Evolutionary conservation across 2,797 vertebrate genomes (phyloP), one percentile per base, ranked within the genome.

Genomic region (Sorex maritimensis): DNA sequence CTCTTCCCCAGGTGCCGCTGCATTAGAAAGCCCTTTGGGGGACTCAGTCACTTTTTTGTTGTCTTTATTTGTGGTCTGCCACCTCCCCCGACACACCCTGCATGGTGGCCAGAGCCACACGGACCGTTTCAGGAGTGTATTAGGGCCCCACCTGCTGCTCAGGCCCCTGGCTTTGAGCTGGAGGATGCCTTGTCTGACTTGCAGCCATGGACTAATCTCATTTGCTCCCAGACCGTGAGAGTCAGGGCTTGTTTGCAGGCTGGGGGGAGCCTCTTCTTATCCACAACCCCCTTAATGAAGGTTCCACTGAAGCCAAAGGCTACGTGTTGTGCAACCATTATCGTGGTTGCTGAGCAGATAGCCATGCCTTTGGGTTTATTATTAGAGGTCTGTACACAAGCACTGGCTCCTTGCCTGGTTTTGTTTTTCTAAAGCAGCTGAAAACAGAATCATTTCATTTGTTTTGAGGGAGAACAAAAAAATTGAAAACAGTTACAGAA

Each of bases 391-490:
- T 88, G 65, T 49, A 86, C 87, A 79, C 52, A 34, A 79, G 73
- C 73, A 65, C 85, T 95, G 92, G 91, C 91, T 83, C 44, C 91
- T 88, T 80, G 90, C 91, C 92, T 44, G 5, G 58, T 88, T 77
- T 80, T 72, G 79, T 81, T 86, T 34, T n/a, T 92, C 93, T 87
- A 72, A 93, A 81, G 90, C 93, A 86, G 83, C 90, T 91, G 80
- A 95, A 97, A 96, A 94, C 81, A 94, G 86, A 95, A 96, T 88
- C 91, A 92, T 88, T 86, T 84, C 93, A 93, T 90, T 97, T 97
- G 96, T 97, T 97, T 96, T 85, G 26, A 75, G 96, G 93, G 65
- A 91, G 93, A 52, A 52, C 91, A 96, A 95, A 96, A 94, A 63
- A 83, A 95, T 95, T 96, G 93, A 96, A 93, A 97, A 93, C 91